Conservation (phyloP, 1,140 invertebrate genomes). For the Aleiodes sp. region DNA sequence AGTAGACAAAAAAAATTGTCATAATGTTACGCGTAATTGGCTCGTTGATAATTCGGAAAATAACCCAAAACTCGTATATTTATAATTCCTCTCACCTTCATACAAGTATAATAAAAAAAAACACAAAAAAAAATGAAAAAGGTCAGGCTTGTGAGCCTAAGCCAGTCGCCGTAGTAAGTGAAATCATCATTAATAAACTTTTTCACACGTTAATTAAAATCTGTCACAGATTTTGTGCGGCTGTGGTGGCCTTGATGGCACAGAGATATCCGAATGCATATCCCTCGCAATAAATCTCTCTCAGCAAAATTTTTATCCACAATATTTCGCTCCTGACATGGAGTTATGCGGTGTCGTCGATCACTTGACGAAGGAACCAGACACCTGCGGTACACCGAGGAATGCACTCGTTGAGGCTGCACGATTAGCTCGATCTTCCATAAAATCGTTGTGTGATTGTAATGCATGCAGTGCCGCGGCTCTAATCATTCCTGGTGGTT, state of each 20-base stretch:
- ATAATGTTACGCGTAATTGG: too few relatives aligned
- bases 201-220: not conserved
- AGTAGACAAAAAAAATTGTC: too few relatives aligned
- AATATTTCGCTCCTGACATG: constrained; percentile 71
- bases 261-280: constrained; percentile 71
- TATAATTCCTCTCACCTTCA: not conserved
- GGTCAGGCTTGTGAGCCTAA: not conserved
- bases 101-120: not conserved
- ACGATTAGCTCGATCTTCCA: constrained; percentile 67
- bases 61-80: too few relatives aligned
- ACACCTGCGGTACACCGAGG: constrained; percentile 48
- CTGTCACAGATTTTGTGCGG: constrained; percentile 68
- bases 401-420: constrained; percentile 72
- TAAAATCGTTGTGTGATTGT: constrained; percentile 65
- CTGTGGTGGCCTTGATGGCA: constrained; percentile 72
- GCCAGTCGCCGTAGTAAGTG: not conserved
- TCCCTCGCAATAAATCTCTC: constrained; percentile 68
- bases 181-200: not conserved
- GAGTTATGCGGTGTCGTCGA: constrained; percentile 68
- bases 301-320: constrained; percentile 61
- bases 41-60: too few relatives aligned
- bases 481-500: constrained; percentile 72
- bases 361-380: constrained; percentile 63
- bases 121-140: not conserved
- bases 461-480: constrained; percentile 61